A percentile compares a stretch with the other conserved stretches of the same genome.
Evolutionary conservation across 2,113 vertebrate genomes (phyloP).

Genomic region (Neopipo cinnamomea): DNA sequence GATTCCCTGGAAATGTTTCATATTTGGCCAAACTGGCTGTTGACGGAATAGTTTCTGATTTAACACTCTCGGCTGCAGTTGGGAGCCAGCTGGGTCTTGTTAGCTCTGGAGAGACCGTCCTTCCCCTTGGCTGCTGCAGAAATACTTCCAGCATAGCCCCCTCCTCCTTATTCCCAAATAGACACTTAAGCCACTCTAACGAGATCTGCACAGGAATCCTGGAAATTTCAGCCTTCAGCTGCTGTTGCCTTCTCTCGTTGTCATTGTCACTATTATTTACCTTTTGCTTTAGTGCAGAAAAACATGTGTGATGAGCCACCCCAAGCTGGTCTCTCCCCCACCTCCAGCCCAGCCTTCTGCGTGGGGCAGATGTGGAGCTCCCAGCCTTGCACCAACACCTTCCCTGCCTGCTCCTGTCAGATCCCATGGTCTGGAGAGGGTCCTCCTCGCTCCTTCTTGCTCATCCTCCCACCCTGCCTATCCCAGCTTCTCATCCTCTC

Average conservation of each 20-base stretch:
- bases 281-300: background rate
- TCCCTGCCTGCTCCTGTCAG: background rate
- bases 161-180: conserved; percentile 29
- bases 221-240: conserved; percentile 12
- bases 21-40: conserved; percentile 70
- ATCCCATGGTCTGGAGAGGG: background rate
- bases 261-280: background rate
- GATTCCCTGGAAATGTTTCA: conserved; percentile 70
- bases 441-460: background rate
- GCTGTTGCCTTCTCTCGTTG: background rate
- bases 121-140: conserved; percentile 50
- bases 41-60: conserved; percentile 71
- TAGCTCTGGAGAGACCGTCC: conserved; percentile 43
- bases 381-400: background rate
- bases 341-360: background rate
- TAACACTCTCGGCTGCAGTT: conserved; percentile 56
- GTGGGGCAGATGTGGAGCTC: background rate
- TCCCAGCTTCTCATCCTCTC: background rate
- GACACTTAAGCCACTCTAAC: conserved; percentile 9
- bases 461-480: background rate
- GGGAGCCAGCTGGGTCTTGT: conserved; percentile 64
- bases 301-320: background rate
- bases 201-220: conserved; percentile 34
- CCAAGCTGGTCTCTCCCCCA: background rate
- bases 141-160: conserved; percentile 17